Base-by-base conservation (phyloP, 2,113 vertebrate genomes). In the Hemiscyllium ocellatum region DNA sequence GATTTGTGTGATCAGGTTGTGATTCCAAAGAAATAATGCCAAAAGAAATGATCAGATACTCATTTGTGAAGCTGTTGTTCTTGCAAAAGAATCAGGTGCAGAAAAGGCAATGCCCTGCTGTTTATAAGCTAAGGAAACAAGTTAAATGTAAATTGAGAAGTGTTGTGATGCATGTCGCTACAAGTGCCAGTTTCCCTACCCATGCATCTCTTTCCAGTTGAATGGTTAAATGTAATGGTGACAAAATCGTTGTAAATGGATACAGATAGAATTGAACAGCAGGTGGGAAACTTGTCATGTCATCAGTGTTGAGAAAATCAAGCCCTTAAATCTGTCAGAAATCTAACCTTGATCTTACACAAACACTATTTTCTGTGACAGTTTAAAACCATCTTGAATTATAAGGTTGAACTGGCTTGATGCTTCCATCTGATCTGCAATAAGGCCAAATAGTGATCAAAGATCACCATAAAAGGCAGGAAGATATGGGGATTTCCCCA, bases 341-440 rank as follows among this genome's bases (percentile, higher is more conserved):
- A 61, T 61, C 61, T 56, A 91, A 93, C 56, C 89, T 37, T 68
- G 19, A 68, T 68, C 61, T 37, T 37, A 66, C 17, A 2, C 15
- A 20, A 91, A 61, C 33, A 91, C 61, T 91, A 66, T 91, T 29
- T 91, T 91, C 89, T 66, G 78, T 65, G 89, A 91, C 17, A n/a
- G 89, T 91, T 91, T 37, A 33, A 91, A 91, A 91, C n/a, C 37
- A 33, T 65, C 33, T 91, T 91, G 29, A 37, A 33, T 66, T 91
- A 90, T 89, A 56, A 56, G 50, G 61, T 66, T 66, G 5, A 91
- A 91, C 13, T 90, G 19, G 33, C 37, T n/a, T 66, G 56, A 66
- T 66, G 66, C 37, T 66, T 91, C 89, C 56, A 61, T 65, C 29
- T 65, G 87, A 90, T 65, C 56, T 19, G n/a, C 87, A 19, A 29